Base-by-base conservation (phyloP, 2,113 vertebrate species). In the Dasyornis broadbenti region DNA sequence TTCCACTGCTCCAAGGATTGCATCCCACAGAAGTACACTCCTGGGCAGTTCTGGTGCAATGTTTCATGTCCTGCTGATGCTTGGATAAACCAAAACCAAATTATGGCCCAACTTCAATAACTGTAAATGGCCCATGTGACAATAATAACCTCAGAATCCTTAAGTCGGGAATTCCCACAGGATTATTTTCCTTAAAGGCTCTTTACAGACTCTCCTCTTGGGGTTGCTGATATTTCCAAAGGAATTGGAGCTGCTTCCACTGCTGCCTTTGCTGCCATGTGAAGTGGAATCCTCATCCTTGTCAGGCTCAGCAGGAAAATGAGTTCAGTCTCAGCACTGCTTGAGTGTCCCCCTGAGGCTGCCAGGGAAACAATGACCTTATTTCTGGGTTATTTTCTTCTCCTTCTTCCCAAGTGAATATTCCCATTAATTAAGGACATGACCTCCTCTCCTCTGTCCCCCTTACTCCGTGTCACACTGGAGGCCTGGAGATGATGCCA, bases 341-440 rank as follows among this genome's bases (percentile, higher is more conserved):
- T 18, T 11, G 37, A 57, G 50, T 14, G 26, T 26, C 90, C 79
- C 79, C 76, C 11, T 7, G 47, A 54, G 84, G 85, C 53, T 60
- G 21, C 40, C 65, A 78, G 88, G 56, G 56, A 37, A 81, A 19
- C 2, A 2, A 9, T 83, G 94, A 54, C 92, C 88, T 89, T 96
- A 68, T 95, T 95, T 90, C 86, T 88, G 64, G 56, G 83, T 86
- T 95, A 95, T 96, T 96, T 86, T 93, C 86, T 94, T 45, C 86
- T 78, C 11, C 44, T 75, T 24, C 65, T 92, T 95, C 94, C 90
- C 94, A 72, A 20, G 92, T 16, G 90, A 61, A 75, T 82, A 27
- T 83, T 89, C 49, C 69, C 31, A 53, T 56, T 83, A 73, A 27
- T 35, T 68, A 86, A 83, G 85, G 82, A 59, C 39, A 6, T 18